A percentile compares a stretch with the other conserved stretches of the same genome.
Evolutionary conservation across 2,113 vertebrate species (phyloP).

Genomic region (Panurus biarmicus): DNA sequence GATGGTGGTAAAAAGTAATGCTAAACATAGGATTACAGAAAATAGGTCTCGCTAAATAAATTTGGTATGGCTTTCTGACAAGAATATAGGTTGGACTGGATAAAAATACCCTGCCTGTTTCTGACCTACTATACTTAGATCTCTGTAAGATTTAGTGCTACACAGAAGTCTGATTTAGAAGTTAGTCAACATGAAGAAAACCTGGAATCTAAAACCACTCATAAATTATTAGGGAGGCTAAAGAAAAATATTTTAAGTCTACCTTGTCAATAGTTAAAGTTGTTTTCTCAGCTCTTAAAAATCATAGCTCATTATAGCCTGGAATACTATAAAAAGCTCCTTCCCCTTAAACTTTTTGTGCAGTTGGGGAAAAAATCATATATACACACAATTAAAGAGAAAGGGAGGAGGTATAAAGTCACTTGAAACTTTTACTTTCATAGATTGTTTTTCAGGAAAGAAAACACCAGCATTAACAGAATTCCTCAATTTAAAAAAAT

Average conservation of each 20-base stretch:
- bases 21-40: constrained; percentile 40
- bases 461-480: neutral
- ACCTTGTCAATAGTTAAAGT: constrained; percentile 33
- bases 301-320: constrained; percentile 27
- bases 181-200: constrained; percentile 42
- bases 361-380: neutral
- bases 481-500: neutral
- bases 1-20: neutral
- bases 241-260: constrained; percentile 47
- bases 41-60: constrained; percentile 47
- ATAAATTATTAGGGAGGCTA: constrained; percentile 35
- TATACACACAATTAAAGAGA: neutral
- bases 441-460: neutral
- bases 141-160: constrained; percentile 6
- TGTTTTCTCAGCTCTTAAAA: constrained; percentile 35
- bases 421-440: neutral
- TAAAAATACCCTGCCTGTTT: constrained; percentile 59
- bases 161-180: constrained; percentile 46
- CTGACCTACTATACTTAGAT: constrained; percentile 57
- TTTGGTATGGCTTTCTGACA: constrained; percentile 31
- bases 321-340: constrained; percentile 7
- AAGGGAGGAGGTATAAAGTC: neutral
- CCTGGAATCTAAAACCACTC: constrained; percentile 50
- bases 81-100: constrained; percentile 61
- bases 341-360: neutral